phyloP scores from a whole-genome alignment of 2,888 invertebrate species.

The Epinotia ramella region DNA sequence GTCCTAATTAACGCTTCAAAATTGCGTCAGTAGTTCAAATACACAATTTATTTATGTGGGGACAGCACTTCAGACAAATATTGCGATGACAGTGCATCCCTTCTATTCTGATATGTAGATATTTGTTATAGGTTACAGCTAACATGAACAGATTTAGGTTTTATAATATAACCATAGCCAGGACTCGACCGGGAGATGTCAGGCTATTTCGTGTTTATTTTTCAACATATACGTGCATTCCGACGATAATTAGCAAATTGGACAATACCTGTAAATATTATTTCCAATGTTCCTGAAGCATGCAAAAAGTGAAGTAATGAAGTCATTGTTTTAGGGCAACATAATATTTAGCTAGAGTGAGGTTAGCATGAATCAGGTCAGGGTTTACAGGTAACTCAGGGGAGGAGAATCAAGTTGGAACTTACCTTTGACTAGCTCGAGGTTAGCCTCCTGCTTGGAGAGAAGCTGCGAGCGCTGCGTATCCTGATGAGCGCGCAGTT shows the following conservation, averaged over 20 bases:
- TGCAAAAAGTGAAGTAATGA: slow-evolving; percentile 80
- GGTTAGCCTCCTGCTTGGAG: slow-evolving; percentile 96
- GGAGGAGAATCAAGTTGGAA: background rate
- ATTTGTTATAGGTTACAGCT: background rate
- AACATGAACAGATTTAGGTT: slow-evolving; percentile 11
- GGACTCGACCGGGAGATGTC: slow-evolving; percentile 5
- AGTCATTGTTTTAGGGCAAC: slow-evolving; percentile 64
- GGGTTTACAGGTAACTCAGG: slow-evolving; percentile 3
- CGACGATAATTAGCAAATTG: slow-evolving; percentile 67
- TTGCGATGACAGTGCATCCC: background rate
- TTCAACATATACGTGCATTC: slow-evolving; percentile 48
- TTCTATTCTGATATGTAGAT: background rate
- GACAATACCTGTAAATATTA: slow-evolving; percentile 88
- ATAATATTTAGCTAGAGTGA: slow-evolving; percentile 59
- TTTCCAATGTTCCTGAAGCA: slow-evolving; percentile 88
- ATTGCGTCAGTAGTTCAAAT: background rate
- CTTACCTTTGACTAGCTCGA: slow-evolving; percentile 96
- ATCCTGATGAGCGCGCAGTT: slow-evolving; percentile 94
- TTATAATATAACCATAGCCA: background rate
- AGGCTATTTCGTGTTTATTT: slow-evolving; percentile 4
- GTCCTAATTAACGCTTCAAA: background rate
- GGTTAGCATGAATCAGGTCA: slow-evolving; percentile 56
- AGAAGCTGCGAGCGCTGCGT: slow-evolving; percentile 93
- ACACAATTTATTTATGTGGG: background rate
- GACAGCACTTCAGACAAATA: background rate